These are phyloP conservation scores for Epistrophe eligans DNA, from an alignment of 2,888 invertebrate species.

Conservation along the genomic window DNA sequence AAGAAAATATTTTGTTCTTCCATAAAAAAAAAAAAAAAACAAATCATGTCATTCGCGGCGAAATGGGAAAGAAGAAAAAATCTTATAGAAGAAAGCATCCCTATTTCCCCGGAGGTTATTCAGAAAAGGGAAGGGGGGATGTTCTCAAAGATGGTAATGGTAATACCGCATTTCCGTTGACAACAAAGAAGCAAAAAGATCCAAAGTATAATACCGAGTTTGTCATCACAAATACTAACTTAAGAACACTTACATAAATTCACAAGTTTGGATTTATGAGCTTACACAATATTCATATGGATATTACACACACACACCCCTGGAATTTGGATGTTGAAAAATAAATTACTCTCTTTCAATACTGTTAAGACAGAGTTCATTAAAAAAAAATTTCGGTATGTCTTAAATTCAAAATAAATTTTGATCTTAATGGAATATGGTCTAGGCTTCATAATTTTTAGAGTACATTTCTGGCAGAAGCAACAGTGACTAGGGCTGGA, in stretches of 20 bases:
- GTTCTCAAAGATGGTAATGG: conserved; percentile 1
- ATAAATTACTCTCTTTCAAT: not conserved
- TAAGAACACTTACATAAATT: conserved; percentile 20
- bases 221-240: conserved; percentile 37
- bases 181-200: conserved; percentile 33
- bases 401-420: not conserved
- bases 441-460: too few relatives aligned
- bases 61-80: conserved; percentile 1
- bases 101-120: conserved; percentile 10
- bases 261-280: conserved; percentile 24
- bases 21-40: conserved; percentile 17
- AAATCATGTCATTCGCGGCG: conserved; percentile 6
- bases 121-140: too few relatives aligned
- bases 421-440: too few relatives aligned
- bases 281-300: not conserved
- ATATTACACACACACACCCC: not conserved
- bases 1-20: conserved; percentile 58
- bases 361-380: not conserved
- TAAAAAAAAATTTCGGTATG: not conserved
- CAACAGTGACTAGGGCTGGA: too few relatives aligned
- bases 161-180: conserved; percentile 19
- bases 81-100: not conserved
- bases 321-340: not conserved
- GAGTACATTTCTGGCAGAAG: too few relatives aligned
- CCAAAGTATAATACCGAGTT: conserved; percentile 41